A percentile compares a stretch with the other conserved stretches of the same genome.
phyloP scores from a whole-genome alignment of 2,888 invertebrate species.

The Cephus sareptanus region DNA sequence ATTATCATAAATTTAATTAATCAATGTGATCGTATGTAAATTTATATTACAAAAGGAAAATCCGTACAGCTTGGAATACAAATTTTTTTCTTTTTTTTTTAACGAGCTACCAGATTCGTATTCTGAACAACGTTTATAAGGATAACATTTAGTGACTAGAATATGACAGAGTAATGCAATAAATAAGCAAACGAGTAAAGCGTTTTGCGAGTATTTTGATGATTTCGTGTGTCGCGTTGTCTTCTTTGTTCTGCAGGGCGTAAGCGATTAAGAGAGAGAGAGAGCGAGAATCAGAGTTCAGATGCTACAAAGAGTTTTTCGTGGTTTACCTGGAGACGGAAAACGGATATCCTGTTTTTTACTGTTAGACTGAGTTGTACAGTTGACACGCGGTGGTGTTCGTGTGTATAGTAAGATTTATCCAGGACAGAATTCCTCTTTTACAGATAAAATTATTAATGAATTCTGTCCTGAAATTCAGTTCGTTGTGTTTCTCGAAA shows the following conservation, averaged over 20 bases:
- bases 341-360: not conserved
- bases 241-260: not conserved
- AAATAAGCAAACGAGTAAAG: not conserved
- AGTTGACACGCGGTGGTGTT: not conserved
- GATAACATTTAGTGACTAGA: not conserved
- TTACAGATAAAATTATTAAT: not conserved
- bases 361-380: not conserved
- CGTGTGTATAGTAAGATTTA: not conserved
- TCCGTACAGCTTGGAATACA: not conserved
- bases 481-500: not conserved
- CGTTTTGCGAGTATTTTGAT: not conserved
- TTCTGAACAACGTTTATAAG: not conserved
- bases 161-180: not conserved
- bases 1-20: not conserved
- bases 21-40: not conserved
- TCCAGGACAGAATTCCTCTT: not conserved
- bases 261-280: not conserved
- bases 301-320: not conserved
- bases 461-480: not conserved
- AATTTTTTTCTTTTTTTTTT: not conserved
- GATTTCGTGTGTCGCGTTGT: not conserved
- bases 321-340: not conserved
- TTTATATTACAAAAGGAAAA: not conserved
- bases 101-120: not conserved
- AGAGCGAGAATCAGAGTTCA: not conserved